These are phyloP conservation scores for Tetraodon nigroviridis DNA, from an alignment of 2,113 vertebrate genomes.

Conservation along the genomic window DNA sequence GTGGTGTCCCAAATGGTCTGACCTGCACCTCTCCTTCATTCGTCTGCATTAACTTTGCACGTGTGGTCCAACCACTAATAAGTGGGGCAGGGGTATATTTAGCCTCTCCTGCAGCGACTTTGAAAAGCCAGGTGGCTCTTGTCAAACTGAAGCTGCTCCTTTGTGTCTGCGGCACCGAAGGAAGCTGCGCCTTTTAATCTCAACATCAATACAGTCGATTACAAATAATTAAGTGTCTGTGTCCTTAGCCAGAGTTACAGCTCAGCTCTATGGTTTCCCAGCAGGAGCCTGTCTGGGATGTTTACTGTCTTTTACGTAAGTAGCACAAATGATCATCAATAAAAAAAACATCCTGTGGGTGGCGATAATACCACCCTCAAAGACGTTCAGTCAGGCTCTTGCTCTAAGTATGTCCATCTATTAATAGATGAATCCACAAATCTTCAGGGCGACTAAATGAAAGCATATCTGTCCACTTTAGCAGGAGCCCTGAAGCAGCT, in stretches of 20 bases:
- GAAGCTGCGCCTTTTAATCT: not conserved
- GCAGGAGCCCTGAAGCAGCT: constrained; percentile 51
- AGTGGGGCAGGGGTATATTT: constrained; percentile 76
- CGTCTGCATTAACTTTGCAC: constrained; percentile 67
- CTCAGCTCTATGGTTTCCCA: constrained; percentile 1
- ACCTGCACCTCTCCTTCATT: constrained; percentile 74
- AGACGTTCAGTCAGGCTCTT: constrained; percentile 43
- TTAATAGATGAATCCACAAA: no score
- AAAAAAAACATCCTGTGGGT: constrained; percentile 42
- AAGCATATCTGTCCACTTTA: constrained; percentile 54
- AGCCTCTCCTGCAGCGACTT: constrained; percentile 59
- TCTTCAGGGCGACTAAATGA: no score
- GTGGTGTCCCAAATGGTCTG: constrained; percentile 71
- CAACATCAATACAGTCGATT: constrained; percentile 6
- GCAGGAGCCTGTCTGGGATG: constrained; percentile 21
- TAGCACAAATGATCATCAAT: constrained; percentile 9
- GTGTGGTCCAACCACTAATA: constrained; percentile 56
- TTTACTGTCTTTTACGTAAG: constrained; percentile 39
- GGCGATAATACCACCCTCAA: constrained; percentile 59
- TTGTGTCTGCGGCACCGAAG: not conserved
- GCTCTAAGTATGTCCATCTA: constrained; percentile 58
- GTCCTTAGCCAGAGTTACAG: constrained; percentile 5
- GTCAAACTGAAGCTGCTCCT: constrained; percentile 20
- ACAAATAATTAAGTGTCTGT: constrained; percentile 1
- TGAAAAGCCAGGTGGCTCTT: constrained; percentile 43